Conservation (phyloP, 2,797 vertebrate genomes). For the Manis crassicaudata region DNA sequence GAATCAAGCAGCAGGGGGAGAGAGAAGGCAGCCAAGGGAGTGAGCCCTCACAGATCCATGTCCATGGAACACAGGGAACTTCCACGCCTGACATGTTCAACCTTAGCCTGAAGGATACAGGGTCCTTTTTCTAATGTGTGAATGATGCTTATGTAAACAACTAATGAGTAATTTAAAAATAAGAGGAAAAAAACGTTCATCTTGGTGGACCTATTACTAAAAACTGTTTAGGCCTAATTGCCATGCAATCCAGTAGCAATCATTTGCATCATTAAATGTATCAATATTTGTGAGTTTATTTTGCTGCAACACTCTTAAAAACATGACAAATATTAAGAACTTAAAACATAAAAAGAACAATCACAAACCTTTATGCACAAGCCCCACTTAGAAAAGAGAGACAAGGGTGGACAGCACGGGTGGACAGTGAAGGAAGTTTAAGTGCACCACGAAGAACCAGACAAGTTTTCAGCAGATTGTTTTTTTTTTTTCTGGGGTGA, state of each 20-base stretch:
- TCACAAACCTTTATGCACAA: neutral
- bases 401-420: neutral
- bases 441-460: neutral
- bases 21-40: neutral
- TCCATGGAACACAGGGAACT: neutral
- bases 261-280: neutral
- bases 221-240: neutral
- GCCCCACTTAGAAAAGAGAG: neutral
- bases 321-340: neutral
- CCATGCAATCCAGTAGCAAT: neutral
- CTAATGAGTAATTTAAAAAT: neutral
- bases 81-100: fast-evolving
- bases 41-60: neutral
- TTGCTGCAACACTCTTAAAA: neutral
- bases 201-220: neutral
- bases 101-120: neutral
- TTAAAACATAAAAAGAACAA: neutral
- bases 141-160: neutral
- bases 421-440: neutral
- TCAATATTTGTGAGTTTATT: neutral
- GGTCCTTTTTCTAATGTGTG: neutral
- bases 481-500: neutral
- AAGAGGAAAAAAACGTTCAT: neutral
- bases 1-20: neutral
- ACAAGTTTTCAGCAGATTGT: neutral